Evolutionary conservation across 2,113 vertebrate genomes (phyloP), one percentile per base, ranked within the genome.

Genomic region (Lampris megalopsis): DNA sequence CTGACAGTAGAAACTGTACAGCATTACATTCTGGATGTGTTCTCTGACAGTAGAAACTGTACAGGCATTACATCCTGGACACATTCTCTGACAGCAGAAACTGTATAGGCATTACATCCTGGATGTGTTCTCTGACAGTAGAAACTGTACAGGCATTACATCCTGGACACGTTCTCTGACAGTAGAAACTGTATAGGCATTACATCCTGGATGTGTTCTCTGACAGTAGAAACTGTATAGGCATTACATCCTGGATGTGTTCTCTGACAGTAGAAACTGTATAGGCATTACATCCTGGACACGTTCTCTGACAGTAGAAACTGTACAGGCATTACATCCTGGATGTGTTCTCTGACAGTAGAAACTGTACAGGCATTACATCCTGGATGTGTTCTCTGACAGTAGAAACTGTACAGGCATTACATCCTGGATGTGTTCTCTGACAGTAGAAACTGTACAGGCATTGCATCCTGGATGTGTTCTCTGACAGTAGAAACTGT

Each of bases 41-140:
- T 50, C 45, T 4, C 0, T 56, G 84, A 40, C 48, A 76, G 79
- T 48, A 24, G 24, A 24, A 24, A 9, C 50, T 48, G 37, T 10
- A 4, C 40, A 58, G 59, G 60, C 52, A 56, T 54, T 47, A 42
- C 13, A 37, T 1, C 3, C 63, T 75, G 45, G 52, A 53, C 68
- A 85, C 74, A 60, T 58, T 50, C 45, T 4, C 0, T 56, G 84
- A 40, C 48, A 76, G 24, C 0, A 24, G 24, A 24, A 24, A 9
- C 50, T 48, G 37, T 10, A 4, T 40, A 58, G 60, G 60, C 52
- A 56, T 54, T 47, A 42, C 13, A 37, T 1, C 3, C 63, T 75
- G 45, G 52, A 53, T 63, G 81, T 70, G 62, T 58, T 50, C 45
- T 4, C 0, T 56, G 84, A 40, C 48, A 76, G 79, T 48, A 24